Evolutionary conservation across 1,140 invertebrate species (phyloP), one percentile per base, ranked within the genome.

Genomic region (Drosophila punjabiensis): DNA sequence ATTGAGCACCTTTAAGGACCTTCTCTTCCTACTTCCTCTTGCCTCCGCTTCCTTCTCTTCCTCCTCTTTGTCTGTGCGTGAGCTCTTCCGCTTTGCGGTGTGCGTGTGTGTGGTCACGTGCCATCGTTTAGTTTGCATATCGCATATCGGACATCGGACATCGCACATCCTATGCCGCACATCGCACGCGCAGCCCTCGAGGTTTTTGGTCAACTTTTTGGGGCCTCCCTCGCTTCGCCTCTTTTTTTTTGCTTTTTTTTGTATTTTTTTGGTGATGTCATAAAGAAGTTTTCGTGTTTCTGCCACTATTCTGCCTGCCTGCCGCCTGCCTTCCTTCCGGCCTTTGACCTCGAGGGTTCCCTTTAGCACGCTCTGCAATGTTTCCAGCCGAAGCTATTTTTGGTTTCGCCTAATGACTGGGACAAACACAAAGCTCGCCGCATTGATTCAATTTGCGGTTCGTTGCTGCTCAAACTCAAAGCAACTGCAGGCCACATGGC

Each of bases 401-500:
- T 50, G 47, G 9, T 52, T 33, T 20, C 13, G 14, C 24, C 69
- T 73, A 73, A 73, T 73, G 69, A 73, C 53, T 24, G 69, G 18
- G 20, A 45, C 52, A 73, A 73, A 65, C 41, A 52, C 47, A 75
- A 24, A 20, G 33, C n/a, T 14, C 7, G 11, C 24, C 71, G 33
- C 62, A 76, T 35, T 78, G 63, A 77, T 62, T 78, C 56, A 60
- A 52, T 60, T 77, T 67, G 33, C 13, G 47, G 41, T 59, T 32
- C 18, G 33, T 18, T 55, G 45, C 28, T 20, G 18, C 28, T 14
- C 10, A 5, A 33, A 43, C 28, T 14, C 10, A 5, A 33, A 43
- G 52, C 39, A 60, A 63, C 61, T 87, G 80, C 84, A 88, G 50
- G 20, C 76, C 84, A 88, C 68, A 68, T 61, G 80, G 80, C 84